Conservation (phyloP, 2,113 vertebrate species). For the Xenopus tropicalis region DNA sequence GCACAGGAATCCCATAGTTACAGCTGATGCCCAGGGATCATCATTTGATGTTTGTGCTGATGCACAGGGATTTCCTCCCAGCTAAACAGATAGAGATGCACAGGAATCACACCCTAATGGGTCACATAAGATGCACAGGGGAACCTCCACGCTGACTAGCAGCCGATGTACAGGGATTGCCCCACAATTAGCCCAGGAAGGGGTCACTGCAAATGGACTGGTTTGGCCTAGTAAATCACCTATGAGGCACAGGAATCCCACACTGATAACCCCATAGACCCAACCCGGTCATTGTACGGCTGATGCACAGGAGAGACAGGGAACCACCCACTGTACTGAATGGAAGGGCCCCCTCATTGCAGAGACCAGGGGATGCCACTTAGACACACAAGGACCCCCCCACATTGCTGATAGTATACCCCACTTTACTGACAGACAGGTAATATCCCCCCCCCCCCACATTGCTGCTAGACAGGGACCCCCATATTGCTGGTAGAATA, state of each 20-base stretch:
- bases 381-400: not conserved
- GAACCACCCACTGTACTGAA: not conserved
- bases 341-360: not conserved
- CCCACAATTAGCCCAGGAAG: too few species aligned
- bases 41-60: not conserved
- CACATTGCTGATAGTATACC: not conserved
- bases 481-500: too few species aligned
- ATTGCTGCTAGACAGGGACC: too few species aligned
- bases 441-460: not conserved
- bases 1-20: not conserved
- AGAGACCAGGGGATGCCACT: not conserved
- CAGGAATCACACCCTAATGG: too few species aligned
- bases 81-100: too few species aligned
- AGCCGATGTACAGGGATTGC: not conserved
- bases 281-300: too few species aligned
- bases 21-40: not conserved
- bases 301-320: not conserved
- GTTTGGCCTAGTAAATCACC: too few species aligned
- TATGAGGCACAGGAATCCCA: too few species aligned
- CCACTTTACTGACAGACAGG: not conserved
- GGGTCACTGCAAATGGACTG: too few species aligned
- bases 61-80: not conserved
- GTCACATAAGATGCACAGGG: too few species aligned
- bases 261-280: too few species aligned
- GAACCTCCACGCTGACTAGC: not conserved